Evolutionary conservation across 2,797 vertebrate genomes (phyloP), one percentile per base, ranked within the genome.

Genomic region (Stomatorhinus walkeri): DNA sequence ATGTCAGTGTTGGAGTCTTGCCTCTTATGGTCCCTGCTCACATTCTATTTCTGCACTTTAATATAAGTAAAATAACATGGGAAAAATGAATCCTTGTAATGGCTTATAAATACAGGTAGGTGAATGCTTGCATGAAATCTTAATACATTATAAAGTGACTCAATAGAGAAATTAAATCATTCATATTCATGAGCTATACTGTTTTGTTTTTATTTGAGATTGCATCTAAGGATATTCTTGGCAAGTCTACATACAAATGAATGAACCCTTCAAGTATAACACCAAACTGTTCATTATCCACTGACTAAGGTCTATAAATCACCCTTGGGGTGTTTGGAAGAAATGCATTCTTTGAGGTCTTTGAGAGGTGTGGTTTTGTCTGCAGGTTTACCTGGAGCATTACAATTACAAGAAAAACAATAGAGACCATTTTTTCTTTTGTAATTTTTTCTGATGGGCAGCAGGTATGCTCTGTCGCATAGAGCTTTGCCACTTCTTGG

Each of bases 281-380:
- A 28, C n/a, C 22, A 22, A 48, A 85, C 43, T 28, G 84, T 54
- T 85, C 54, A 52, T 85, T 85, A 85, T 85, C 84, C 84, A 36
- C 14, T 85, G 84, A 85, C 84, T 54, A 28, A 81, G 36, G 28
- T 36, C 36, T 81, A 8, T 85, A 32, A 52, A 85, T 85, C 24
- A 52, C 49, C 9, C 9, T 4, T 85, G 28, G 48, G 48, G 28
- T 85, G 84, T 85, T 85, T 85, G 48, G 49, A 54, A 85, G 49
- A 85, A 85, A 85, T 54, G 48, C 84, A 52, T 85, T 22, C 48
- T 32, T 54, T 51, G 84, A 54, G 28, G 48, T 85, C 83, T 85
- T 85, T 85, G 4, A 48, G 81, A 51, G 81, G 49, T 85, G 49
- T 85, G 83, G 40, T 51, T 85, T 85, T 28, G 49, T 85, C 84